phyloP scores from a whole-genome alignment of 2,888 invertebrate genomes.

The Polymixis lichenea region DNA sequence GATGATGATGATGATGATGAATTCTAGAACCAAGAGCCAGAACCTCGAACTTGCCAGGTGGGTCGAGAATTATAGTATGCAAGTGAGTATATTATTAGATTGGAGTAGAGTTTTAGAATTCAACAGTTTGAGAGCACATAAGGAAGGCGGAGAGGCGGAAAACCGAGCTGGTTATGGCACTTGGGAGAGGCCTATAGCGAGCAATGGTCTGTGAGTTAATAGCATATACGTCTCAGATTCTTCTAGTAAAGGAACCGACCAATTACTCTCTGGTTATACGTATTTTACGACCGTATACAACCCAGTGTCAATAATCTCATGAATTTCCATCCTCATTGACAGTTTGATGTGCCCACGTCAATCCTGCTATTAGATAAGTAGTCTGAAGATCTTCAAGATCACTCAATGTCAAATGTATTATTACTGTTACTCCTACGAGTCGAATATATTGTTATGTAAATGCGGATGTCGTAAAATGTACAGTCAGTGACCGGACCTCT shows the following conservation, averaged over 20 bases:
- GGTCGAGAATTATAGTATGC: too few relatives aligned
- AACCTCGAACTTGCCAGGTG: too few relatives aligned
- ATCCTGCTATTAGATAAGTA: conserved; percentile 56
- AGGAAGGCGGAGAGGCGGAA: not conserved
- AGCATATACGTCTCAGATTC: not conserved
- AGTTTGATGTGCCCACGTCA: conserved; percentile 45
- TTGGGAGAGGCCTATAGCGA: not conserved
- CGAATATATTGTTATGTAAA: conserved; percentile 54
- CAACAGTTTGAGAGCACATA: not conserved
- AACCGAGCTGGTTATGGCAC: too few relatives aligned
- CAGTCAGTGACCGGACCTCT: conserved; percentile 65
- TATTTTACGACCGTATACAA: conserved; percentile 2
- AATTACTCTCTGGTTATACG: not conserved
- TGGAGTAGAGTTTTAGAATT: not conserved
- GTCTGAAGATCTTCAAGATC: conserved; percentile 46
- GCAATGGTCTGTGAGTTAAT: too few relatives aligned
- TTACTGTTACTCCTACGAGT: conserved; percentile 41
- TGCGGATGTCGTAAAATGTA: conserved; percentile 63
- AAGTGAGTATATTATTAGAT: not conserved
- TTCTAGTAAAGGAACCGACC: not conserved
- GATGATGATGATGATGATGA: too few relatives aligned
- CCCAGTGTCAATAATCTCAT: conserved; percentile 58
- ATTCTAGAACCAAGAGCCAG: too few relatives aligned
- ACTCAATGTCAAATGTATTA: conserved; percentile 64
- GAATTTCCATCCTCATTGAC: conserved; percentile 51